These are phyloP conservation scores for Leguminivora glycinivorella DNA, from an alignment of 1,140 invertebrate genomes.

Conservation along the genomic window DNA sequence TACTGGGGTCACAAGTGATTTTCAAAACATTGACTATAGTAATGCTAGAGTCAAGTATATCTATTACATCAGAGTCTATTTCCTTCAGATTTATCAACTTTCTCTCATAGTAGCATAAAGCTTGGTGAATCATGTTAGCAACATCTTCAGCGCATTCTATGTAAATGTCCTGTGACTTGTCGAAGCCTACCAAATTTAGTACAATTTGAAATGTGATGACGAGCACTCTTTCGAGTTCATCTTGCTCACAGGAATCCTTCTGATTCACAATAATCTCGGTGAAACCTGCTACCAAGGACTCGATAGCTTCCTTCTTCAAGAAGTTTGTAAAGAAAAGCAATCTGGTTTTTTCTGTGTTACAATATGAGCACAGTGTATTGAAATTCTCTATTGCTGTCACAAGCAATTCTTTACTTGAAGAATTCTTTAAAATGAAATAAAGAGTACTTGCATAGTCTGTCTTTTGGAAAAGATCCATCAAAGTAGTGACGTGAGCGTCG, in stretches of 20 bases:
- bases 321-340: constrained; percentile 65
- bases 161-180: constrained; percentile 54
- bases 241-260: constrained; percentile 49
- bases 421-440: constrained; percentile 84
- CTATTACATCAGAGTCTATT: constrained; percentile 64
- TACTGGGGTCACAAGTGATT: constrained; percentile 41
- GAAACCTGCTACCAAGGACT: constrained; percentile 56
- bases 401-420: constrained; percentile 82
- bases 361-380: constrained; percentile 77
- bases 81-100: constrained; percentile 63
- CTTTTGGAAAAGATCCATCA: constrained; percentile 76
- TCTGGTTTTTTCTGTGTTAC: constrained; percentile 56
- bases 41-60: constrained; percentile 64
- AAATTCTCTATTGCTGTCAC: constrained; percentile 79
- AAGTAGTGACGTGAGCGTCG: constrained; percentile 64
- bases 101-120: constrained; percentile 62
- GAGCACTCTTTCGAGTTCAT: constrained; percentile 65
- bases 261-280: constrained; percentile 58
- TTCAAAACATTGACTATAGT: constrained; percentile 52
- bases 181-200: constrained; percentile 61
- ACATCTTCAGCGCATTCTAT: constrained; percentile 50
- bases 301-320: constrained; percentile 56
- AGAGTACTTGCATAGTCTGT: constrained; percentile 79
- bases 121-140: constrained; percentile 50
- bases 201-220: constrained; percentile 66